Percentiles rank a stretch among this genome's conserved stretches.
phyloP scores from a whole-genome alignment of 2,888 invertebrate genomes.

The Drosophila conformis region DNA sequence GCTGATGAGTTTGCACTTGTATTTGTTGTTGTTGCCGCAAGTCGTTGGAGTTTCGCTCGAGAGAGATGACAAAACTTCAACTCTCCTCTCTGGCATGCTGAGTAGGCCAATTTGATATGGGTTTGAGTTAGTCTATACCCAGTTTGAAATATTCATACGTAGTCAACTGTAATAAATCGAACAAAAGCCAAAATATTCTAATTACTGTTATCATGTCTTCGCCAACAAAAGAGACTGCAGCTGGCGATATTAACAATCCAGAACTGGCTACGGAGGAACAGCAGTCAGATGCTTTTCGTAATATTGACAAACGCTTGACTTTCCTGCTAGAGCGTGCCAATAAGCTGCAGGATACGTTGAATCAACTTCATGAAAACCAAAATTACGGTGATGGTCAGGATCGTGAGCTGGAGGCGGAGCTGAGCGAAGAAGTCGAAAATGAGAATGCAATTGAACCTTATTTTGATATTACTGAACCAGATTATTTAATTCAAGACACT shows the following conservation, averaged over 20 bases:
- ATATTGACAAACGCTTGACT: conserved; percentile 47
- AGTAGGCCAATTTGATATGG: conserved; percentile 36
- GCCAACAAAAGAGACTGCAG: neutral
- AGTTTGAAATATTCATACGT: neutral
- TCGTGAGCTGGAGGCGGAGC: neutral
- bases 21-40: neutral
- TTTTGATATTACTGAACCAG: neutral
- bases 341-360: neutral
- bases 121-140: neutral
- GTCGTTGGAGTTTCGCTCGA: conserved; percentile 13
- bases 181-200: neutral
- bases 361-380: conserved; percentile 15
- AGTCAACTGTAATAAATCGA: neutral
- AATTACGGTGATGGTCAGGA: neutral
- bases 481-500: neutral
- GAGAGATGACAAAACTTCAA: neutral
- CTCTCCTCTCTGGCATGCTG: conserved; percentile 14
- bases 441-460: conserved; percentile 1
- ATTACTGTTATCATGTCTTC: conserved; percentile 27
- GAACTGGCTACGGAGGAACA: neutral
- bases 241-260: neutral
- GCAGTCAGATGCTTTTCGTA: conserved; percentile 18
- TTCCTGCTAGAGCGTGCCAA: conserved; percentile 20
- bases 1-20: conserved; percentile 14
- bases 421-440: neutral